Conservation (phyloP, 2,797 vertebrate genomes). For the Pristis pectinata region DNA sequence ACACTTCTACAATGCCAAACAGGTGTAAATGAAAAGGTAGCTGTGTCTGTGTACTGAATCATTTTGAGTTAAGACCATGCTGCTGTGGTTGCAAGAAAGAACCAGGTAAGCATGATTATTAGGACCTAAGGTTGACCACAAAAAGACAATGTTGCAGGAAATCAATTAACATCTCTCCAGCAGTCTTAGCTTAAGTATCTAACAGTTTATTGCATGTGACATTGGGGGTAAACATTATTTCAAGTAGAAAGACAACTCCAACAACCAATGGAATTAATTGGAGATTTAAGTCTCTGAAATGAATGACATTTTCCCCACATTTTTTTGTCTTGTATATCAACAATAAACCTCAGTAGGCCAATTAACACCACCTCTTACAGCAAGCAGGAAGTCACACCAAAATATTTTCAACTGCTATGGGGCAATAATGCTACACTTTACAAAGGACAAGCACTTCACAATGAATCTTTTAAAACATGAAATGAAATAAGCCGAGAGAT, state of each 20-base stretch:
- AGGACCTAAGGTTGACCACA: not conserved
- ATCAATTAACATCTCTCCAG: not conserved
- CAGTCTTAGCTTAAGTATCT: not conserved
- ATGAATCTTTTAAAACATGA: not conserved
- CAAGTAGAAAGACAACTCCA: not conserved
- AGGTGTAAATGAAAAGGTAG: not conserved
- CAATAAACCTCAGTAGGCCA: not conserved
- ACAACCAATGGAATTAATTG: not conserved
- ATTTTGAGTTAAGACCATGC: not conserved
- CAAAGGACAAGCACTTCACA: no score
- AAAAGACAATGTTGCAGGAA: not conserved
- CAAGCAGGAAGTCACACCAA: not conserved
- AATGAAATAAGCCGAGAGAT: not conserved
- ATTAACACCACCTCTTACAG: not conserved
- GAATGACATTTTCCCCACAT: not conserved
- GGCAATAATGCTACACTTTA: no score
- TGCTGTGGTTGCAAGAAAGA: not conserved
- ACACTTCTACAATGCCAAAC: not conserved
- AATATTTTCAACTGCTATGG: not conserved
- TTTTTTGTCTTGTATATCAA: not conserved
- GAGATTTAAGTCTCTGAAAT: not conserved
- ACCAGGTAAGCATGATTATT: not conserved
- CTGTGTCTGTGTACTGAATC: not conserved
- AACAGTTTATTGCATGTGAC: not conserved
- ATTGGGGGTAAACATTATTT: not conserved